Evolutionary conservation across 2,113 vertebrate genomes (phyloP).

Genomic region (Oryzias javanicus): DNA sequence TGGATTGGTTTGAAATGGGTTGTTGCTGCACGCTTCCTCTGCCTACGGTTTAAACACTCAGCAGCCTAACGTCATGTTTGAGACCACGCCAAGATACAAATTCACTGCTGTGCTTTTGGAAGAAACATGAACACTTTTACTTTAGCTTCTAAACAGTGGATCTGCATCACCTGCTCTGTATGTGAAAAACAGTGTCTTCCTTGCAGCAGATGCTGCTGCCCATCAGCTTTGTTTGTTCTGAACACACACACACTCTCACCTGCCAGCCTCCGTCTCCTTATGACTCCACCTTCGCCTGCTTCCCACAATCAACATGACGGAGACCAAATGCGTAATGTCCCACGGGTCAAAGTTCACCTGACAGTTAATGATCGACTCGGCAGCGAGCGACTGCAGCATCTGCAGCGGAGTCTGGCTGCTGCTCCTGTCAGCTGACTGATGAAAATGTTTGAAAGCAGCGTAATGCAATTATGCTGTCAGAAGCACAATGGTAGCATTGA

Average conservation of each 20-base stretch:
- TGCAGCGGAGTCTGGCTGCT: background rate
- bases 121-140: background rate
- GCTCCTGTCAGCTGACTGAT: slow-evolving; percentile 29
- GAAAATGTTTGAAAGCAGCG: slow-evolving; percentile 37
- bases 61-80: slow-evolving; percentile 15
- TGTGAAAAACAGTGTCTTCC: background rate
- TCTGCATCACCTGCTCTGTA: slow-evolving; percentile 1
- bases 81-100: slow-evolving; percentile 13
- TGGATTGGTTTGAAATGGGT: slow-evolving; percentile 29
- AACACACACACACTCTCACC: slow-evolving; percentile 5
- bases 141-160: background rate
- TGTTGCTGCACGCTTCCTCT: slow-evolving; percentile 13
- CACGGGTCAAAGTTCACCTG: slow-evolving; percentile 23
- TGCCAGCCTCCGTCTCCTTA: slow-evolving; percentile 10
- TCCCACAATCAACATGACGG: slow-evolving; percentile 11
- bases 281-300: background rate
- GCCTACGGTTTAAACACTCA: slow-evolving; percentile 10
- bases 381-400: background rate
- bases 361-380: slow-evolving; percentile 36
- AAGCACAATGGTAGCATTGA: slow-evolving; percentile 17
- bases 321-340: slow-evolving; percentile 1
- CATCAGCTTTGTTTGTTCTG: slow-evolving; percentile 22
- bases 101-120: background rate
- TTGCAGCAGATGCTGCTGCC: slow-evolving; percentile 2
- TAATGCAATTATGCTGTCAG: slow-evolving; percentile 34